Evolutionary conservation across 2,797 vertebrate species (phyloP).

Genomic region (Macropus fuliginosus): DNA sequence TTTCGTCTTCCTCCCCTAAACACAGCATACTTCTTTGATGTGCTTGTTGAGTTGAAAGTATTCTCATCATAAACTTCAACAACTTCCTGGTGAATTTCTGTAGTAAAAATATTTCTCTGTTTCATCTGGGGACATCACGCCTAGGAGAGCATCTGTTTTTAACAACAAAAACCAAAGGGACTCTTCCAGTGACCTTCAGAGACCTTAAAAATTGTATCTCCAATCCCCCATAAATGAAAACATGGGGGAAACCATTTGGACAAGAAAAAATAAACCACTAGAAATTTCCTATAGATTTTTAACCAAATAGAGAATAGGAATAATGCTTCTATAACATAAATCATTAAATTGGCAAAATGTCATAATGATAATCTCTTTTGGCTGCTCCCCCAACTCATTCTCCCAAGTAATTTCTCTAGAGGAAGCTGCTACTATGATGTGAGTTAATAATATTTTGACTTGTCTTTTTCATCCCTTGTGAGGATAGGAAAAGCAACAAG

Average conservation of each 20-base stretch:
- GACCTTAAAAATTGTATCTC: not conserved
- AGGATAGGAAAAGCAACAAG: not conserved
- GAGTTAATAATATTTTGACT: not conserved
- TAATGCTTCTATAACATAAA: not conserved
- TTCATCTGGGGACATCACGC: not conserved
- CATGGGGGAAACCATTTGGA: not conserved
- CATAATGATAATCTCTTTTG: not conserved
- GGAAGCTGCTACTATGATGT: not conserved
- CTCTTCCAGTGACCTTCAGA: not conserved
- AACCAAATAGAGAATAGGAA: not conserved
- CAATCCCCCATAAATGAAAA: not conserved
- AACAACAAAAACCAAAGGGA: not conserved
- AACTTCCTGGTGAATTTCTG: not conserved
- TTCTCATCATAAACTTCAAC: not conserved
- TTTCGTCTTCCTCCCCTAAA: conserved; percentile 32
- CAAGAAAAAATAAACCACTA: not conserved
- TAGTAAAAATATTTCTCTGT: not conserved
- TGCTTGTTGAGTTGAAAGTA: not conserved
- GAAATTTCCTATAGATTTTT: not conserved
- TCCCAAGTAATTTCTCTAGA: not conserved
- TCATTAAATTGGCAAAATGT: not conserved
- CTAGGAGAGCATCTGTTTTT: conserved; percentile 20
- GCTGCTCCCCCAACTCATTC: not conserved
- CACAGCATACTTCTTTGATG: conserved; percentile 2
- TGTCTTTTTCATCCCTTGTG: not conserved